Conservation (phyloP, 2,797 vertebrate species). For the Megaceryle alcyon region DNA sequence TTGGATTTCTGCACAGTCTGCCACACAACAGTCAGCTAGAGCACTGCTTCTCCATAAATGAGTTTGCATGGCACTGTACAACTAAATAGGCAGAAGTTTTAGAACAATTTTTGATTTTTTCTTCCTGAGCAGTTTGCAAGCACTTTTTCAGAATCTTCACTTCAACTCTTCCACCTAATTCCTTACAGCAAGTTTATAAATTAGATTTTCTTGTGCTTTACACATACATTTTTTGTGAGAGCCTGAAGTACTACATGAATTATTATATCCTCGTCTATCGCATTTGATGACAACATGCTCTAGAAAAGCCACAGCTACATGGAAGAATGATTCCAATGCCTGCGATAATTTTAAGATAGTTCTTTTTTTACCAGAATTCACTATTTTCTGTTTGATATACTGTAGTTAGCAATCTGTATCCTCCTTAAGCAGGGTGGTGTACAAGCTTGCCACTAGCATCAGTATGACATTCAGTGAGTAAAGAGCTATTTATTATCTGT, state of each 20-base stretch:
- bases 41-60: neutral
- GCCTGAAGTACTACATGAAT: neutral
- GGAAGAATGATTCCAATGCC: neutral
- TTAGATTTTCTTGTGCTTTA: constrained; percentile 68
- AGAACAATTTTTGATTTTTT: neutral
- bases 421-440: neutral
- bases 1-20: neutral
- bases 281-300: neutral
- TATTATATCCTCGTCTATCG: neutral
- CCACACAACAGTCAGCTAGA: neutral
- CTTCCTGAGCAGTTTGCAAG: constrained; percentile 65
- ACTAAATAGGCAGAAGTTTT: neutral
- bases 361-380: neutral
- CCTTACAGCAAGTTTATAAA: neutral
- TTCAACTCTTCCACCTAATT: neutral
- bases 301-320: neutral
- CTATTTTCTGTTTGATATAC: neutral
- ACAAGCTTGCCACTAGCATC: neutral
- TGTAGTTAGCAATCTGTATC: neutral
- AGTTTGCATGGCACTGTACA: neutral
- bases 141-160: constrained; percentile 19
- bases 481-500: neutral
- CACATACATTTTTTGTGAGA: neutral
- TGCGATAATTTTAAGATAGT: neutral
- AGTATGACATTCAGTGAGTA: constrained; percentile 33